Conservation (phyloP, 2,113 vertebrate genomes). For the Tricholaema leucomelas region DNA sequence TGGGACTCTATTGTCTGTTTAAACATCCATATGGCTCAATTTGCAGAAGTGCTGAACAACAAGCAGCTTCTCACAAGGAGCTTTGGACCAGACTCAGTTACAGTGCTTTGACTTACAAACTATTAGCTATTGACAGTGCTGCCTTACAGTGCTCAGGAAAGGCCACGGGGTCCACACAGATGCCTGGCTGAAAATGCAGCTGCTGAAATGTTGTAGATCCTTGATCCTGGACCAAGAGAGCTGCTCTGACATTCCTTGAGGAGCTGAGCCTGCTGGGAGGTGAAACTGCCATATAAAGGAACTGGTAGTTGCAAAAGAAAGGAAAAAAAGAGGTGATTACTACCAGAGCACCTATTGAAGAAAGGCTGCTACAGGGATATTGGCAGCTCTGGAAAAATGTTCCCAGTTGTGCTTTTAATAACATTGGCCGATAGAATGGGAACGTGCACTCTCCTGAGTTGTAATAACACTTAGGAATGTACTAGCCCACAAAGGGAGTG, state of each 20-base stretch:
- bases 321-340: neutral
- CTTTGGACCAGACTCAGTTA: neutral
- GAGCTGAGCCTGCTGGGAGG: neutral
- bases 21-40: rapidly evolving
- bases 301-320: neutral
- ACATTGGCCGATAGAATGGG: conserved; percentile 1
- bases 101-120: neutral
- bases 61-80: rapidly evolving
- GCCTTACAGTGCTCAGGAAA: neutral
- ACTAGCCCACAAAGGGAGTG: conserved; percentile 22
- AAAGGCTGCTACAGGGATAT: neutral
- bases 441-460: conserved; percentile 41
- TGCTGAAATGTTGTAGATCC: neutral
- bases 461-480: conserved; percentile 51
- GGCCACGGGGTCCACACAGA: rapidly evolving
- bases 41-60: neutral
- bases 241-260: neutral
- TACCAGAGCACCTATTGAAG: conserved; percentile 27
- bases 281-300: neutral
- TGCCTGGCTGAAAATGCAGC: neutral
- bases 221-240: rapidly evolving
- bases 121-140: neutral
- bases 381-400: neutral
- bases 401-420: conserved; percentile 29
- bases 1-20: rapidly evolving